Evolutionary conservation across 2,113 vertebrate species (phyloP).

Genomic region (Carollia perspicillata): DNA sequence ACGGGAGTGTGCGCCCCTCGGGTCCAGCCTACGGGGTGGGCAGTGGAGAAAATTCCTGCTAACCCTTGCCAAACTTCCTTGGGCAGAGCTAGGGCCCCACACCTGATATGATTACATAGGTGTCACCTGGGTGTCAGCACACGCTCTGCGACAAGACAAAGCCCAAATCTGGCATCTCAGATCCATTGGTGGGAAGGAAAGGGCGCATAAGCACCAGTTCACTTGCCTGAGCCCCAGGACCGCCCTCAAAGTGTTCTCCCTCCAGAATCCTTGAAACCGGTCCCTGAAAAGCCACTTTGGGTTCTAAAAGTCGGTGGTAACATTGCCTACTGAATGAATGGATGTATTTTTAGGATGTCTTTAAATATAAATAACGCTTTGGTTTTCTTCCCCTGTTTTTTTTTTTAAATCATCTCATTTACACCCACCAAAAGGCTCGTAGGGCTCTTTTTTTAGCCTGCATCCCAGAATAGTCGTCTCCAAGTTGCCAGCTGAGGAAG

Average conservation of each 20-base stretch:
- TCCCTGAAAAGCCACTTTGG: conserved; percentile 27
- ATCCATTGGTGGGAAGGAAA: neutral
- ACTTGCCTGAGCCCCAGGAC: neutral
- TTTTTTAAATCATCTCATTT: neutral
- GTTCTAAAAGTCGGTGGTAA: neutral
- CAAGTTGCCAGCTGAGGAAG: neutral
- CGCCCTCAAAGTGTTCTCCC: neutral
- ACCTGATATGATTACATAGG: neutral
- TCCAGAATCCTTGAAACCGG: neutral
- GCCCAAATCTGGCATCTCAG: neutral
- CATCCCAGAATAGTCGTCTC: conserved; percentile 42
- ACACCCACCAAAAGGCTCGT: neutral
- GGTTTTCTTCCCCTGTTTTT: neutral
- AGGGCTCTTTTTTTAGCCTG: conserved; percentile 1
- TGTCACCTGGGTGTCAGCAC: neutral
- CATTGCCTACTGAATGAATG: neutral
- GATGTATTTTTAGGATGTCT: neutral
- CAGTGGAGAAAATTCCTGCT: no score
- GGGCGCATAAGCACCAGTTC: neutral
- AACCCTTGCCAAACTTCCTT: neutral
- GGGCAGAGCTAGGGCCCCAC: neutral
- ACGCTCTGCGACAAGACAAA: neutral
- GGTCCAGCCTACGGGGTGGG: neutral
- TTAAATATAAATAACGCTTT: neutral
- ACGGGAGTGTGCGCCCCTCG: fast-evolving